Percentiles rank a stretch among this genome's conserved stretches.
These are phyloP conservation scores for Scaptomyza hsui DNA, from an alignment of 1,140 invertebrate genomes.

Conservation along the genomic window DNA sequence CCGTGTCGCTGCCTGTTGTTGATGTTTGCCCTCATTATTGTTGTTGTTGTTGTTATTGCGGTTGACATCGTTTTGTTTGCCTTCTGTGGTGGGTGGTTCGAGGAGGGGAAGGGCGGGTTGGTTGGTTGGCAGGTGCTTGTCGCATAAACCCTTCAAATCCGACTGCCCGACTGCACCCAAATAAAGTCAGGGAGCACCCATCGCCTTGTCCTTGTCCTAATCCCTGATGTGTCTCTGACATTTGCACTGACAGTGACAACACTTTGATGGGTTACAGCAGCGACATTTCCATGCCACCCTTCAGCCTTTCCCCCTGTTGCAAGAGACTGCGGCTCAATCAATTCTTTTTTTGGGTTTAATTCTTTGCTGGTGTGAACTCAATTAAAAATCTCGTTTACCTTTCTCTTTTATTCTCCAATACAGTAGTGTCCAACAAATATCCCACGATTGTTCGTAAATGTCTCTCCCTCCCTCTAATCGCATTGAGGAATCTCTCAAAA, in stretches of 20 bases:
- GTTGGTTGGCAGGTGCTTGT: slow-evolving; percentile 53
- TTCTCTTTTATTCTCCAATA: not conserved
- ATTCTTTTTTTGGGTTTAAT: slow-evolving; percentile 53
- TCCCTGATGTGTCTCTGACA: slow-evolving; percentile 84
- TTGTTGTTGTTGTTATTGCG: slow-evolving; percentile 75
- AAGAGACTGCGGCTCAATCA: no score
- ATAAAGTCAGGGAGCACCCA: slow-evolving; percentile 1
- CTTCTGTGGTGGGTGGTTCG: slow-evolving; percentile 24
- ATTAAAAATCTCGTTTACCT: slow-evolving; percentile 62
- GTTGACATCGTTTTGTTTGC: slow-evolving; percentile 81
- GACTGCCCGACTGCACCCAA: slow-evolving; percentile 41
- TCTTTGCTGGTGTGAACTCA: slow-evolving; percentile 51
- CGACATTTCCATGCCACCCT: slow-evolving; percentile 48
- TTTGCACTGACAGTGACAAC: slow-evolving; percentile 83
- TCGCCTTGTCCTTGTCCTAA: slow-evolving; percentile 63
- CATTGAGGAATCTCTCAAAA: slow-evolving; percentile 29
- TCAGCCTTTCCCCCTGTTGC: not conserved
- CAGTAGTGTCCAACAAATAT: not conserved
- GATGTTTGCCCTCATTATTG: slow-evolving; percentile 82
- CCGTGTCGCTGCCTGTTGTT: slow-evolving; percentile 68
- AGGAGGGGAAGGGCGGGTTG: not conserved
- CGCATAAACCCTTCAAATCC: slow-evolving; percentile 74
- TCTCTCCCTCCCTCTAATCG: slow-evolving; percentile 41
- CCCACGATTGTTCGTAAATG: slow-evolving; percentile 33
- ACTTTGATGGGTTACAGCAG: slow-evolving; percentile 75